Evolutionary conservation across 2,797 vertebrate species (phyloP).

Genomic region (Coranthus polyacanthus): DNA sequence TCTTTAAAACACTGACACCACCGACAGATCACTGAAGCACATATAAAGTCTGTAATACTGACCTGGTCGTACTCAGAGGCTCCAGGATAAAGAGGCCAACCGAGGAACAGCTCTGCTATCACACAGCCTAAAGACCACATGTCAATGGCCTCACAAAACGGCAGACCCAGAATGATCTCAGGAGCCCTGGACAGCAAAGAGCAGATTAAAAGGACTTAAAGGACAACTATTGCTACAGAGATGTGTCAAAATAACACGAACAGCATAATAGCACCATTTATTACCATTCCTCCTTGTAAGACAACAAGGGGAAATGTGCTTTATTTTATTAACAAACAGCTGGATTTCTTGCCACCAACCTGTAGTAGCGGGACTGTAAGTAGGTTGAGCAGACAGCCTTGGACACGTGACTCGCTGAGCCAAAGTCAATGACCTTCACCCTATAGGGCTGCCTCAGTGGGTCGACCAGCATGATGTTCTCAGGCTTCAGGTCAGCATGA

Average conservation of each 20-base stretch:
- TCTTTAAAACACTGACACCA: not conserved
- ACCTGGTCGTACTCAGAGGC: slow-evolving; percentile 99
- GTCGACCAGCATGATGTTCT: slow-evolving; percentile 99
- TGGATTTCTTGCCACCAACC: slow-evolving; percentile 78
- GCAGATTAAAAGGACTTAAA: not conserved
- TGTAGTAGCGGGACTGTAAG: slow-evolving; percentile 98
- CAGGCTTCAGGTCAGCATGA: slow-evolving; percentile 98
- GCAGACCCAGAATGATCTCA: slow-evolving; percentile 97
- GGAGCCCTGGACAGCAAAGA: slow-evolving; percentile 89
- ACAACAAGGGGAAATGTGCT: not conserved
- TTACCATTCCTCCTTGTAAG: not conserved
- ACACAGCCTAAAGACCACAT: slow-evolving; percentile 99
- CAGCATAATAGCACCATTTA: too few relatives aligned
- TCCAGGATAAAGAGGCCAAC: slow-evolving; percentile 97
- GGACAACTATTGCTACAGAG: not conserved
- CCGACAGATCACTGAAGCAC: not conserved
- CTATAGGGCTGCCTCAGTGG: slow-evolving; percentile 95
- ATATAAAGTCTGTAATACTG: slow-evolving; percentile 46
- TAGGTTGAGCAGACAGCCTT: slow-evolving; percentile 99
- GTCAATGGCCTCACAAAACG: slow-evolving; percentile 98
- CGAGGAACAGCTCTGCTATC: slow-evolving; percentile 98
- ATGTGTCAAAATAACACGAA: not conserved
- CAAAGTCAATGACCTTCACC: slow-evolving; percentile 99
- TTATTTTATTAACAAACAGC: not conserved
- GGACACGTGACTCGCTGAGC: slow-evolving; percentile 98